These are phyloP conservation scores for Champsocephalus gunnari DNA, from an alignment of 2,797 vertebrate species.

Conservation along the genomic window DNA sequence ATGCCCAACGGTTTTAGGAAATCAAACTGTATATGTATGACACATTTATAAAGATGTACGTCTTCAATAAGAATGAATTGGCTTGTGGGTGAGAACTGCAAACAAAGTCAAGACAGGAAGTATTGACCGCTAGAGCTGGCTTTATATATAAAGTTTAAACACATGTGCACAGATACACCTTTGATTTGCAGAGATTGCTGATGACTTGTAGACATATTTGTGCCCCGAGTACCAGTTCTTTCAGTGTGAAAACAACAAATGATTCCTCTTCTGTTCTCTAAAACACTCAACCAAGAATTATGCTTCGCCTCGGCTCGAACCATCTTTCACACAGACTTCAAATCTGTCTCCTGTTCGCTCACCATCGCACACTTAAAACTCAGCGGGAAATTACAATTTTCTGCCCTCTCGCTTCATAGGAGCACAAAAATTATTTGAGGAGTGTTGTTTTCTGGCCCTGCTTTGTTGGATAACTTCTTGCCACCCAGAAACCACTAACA, in stretches of 20 bases:
- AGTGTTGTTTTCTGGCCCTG: background rate
- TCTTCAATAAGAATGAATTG: background rate
- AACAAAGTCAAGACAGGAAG: background rate
- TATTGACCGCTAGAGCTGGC: background rate
- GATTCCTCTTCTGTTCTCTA: background rate
- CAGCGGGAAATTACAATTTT: slow-evolving; percentile 26
- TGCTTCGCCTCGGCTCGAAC: slow-evolving; percentile 20
- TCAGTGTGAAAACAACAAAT: slow-evolving; percentile 25
- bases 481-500: background rate
- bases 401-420: background rate
- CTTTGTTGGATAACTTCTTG: slow-evolving; percentile 10
- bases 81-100: background rate
- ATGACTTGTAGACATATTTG: slow-evolving; percentile 26
- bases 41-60: background rate
- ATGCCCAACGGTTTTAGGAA: background rate
- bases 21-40: background rate
- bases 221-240: slow-evolving; percentile 22
- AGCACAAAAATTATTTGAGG: background rate
- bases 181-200: background rate
- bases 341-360: slow-evolving; percentile 5
- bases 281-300: slow-evolving; percentile 27
- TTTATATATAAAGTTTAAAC: background rate
- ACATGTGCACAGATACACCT: background rate
- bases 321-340: slow-evolving; percentile 3
- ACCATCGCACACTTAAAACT: slow-evolving; percentile 20